Base-by-base conservation (phyloP, 2,113 vertebrate genomes). In the Cololabis saira region DNA sequence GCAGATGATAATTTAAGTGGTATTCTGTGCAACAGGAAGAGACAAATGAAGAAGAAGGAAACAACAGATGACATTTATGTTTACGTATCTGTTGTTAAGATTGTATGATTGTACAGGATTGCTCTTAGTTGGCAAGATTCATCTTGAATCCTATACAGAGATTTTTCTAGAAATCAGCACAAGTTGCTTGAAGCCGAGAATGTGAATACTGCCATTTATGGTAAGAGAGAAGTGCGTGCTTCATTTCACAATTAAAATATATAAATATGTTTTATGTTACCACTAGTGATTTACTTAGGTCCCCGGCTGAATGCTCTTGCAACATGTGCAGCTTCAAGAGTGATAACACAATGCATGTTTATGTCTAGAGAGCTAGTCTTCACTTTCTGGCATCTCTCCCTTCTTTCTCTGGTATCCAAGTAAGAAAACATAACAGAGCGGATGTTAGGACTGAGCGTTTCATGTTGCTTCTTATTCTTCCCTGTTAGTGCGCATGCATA, bases 141-240 rank as follows among this genome's bases (percentile, higher is more conserved):
- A 70, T 74, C 58, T 53, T 12, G 11, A 43, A 68, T 15, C n/a
- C 55, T 22, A 61, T 16, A 54, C 5, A 71, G 40, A 41, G 53
- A 21, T 6, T 61, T 43, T 17, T 65, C 44, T 44, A 41, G n/a
- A 58, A 57, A 66, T 67, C 10, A 16, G 24, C 67, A 73, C 33
- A 47, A 83, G 76, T 67, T 82, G 66, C 64, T 33, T 74, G 51
- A 60, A 76, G 70, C 48, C 47, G 24, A 11, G 12, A 58, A 12
- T 47, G 37, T 52, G 55, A 79, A 69, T 77, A 61, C 85, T 74
- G 60, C 37, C 68, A 69, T 83, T 88, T 69, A 82, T 52, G 18
- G 54, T 13, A 14, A 56, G 40, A 44, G 51, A 79, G 19, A 49
- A 67, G 18, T 67, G 53, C 54, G 51, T 11, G 30, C 50, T 71